These are phyloP conservation scores for Cylloceria caligata DNA, from an alignment of 2,888 invertebrate species.

Conservation along the genomic window DNA sequence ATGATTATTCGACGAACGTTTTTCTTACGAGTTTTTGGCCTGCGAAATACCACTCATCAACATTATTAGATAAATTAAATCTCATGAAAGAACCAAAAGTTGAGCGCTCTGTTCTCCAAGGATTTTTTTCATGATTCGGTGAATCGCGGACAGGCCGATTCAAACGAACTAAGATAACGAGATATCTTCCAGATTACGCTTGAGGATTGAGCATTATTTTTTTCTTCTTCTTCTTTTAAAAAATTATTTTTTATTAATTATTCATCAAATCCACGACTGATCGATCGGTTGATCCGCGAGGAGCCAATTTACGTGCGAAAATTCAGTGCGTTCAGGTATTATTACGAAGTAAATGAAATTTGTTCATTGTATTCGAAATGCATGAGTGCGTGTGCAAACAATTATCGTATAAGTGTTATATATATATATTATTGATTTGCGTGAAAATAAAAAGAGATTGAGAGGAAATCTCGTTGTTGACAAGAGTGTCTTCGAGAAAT, in stretches of 20 bases:
- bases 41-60: neutral
- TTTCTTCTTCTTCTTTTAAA: conserved; percentile 8
- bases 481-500: conserved; percentile 29
- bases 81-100: conserved; percentile 14
- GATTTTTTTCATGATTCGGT: neutral
- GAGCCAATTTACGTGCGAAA: conserved; percentile 25
- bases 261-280: conserved; percentile 55
- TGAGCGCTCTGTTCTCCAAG: conserved; percentile 3
- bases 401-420: conserved; percentile 35
- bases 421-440: conserved; percentile 45
- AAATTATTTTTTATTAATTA: conserved; percentile 28
- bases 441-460: conserved; percentile 15
- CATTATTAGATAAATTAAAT: conserved; percentile 25
- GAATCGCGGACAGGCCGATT: conserved; percentile 29
- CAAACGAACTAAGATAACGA: conserved; percentile 27
- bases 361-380: conserved; percentile 25
- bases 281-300: conserved; percentile 31
- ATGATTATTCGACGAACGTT: conserved; percentile 19
- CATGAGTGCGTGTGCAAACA: neutral
- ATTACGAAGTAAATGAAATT: conserved; percentile 48
- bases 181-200: conserved; percentile 48
- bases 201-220: conserved; percentile 40
- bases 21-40: neutral
- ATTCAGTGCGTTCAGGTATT: conserved; percentile 53
- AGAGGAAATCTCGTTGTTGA: conserved; percentile 16